These are phyloP conservation scores for Caenorhabditis macrosperma DNA, from an alignment of 2,888 invertebrate species.

Conservation along the genomic window DNA sequence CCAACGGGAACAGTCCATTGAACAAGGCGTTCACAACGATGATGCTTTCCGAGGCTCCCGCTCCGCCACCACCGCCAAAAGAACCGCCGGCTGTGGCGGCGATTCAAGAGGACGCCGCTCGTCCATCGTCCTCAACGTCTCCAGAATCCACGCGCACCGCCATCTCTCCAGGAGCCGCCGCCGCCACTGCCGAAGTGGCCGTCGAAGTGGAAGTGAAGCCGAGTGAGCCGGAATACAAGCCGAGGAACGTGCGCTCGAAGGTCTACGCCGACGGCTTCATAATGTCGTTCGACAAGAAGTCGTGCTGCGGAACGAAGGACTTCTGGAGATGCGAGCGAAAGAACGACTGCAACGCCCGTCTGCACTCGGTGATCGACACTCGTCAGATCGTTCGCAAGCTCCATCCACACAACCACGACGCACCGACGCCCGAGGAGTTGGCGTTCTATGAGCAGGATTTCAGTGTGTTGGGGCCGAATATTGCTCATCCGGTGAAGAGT, in stretches of 20 bases:
- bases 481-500: constrained; percentile 28
- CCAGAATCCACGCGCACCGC: constrained; percentile 18
- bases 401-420: constrained; percentile 48
- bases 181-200: not conserved
- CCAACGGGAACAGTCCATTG: not conserved
- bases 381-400: constrained; percentile 36
- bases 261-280: constrained; percentile 59
- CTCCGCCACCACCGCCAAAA: not conserved
- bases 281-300: constrained; percentile 60
- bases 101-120: not conserved
- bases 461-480: constrained; percentile 1
- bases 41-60: too few species aligned
- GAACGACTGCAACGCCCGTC: constrained; percentile 58
- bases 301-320: constrained; percentile 45
- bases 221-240: constrained; percentile 51
- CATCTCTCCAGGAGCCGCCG: not conserved
- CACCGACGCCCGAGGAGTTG: constrained; percentile 41
- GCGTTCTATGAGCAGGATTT: constrained; percentile 44
- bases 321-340: constrained; percentile 65
- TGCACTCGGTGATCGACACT: constrained; percentile 61
- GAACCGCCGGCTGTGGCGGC: not conserved
- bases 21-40: not conserved
- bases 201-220: not conserved
- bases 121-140: constrained; percentile 9
- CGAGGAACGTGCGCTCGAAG: constrained; percentile 47